These are phyloP conservation scores for Pseudopipra pipra DNA, from an alignment of 2,113 vertebrate genomes.

Conservation along the genomic window DNA sequence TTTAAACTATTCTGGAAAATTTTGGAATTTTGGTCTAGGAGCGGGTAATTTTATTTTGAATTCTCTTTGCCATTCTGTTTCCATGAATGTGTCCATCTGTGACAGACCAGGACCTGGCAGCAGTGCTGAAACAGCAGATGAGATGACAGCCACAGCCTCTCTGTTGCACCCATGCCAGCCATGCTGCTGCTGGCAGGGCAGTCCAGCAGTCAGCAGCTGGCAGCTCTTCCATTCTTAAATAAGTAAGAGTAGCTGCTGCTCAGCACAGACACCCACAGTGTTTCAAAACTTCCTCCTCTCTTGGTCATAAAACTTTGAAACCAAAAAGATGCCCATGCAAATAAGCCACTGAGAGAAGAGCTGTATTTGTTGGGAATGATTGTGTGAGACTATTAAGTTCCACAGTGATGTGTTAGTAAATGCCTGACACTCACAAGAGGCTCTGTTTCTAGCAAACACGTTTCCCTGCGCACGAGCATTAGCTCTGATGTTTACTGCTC, in stretches of 20 bases:
- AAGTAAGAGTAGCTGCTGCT: not conserved
- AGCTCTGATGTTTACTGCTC: not conserved
- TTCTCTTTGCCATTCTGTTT: not conserved
- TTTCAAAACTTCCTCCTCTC: not conserved
- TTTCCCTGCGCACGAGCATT: not conserved
- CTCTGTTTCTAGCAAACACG: not conserved
- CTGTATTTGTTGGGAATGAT: not conserved
- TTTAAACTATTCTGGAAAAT: not conserved
- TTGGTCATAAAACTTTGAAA: not conserved
- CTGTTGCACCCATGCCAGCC: accelerated
- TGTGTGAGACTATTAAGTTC: not conserved
- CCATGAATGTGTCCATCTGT: not conserved
- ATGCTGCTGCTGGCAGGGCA: not conserved
- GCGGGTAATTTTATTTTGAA: not conserved
- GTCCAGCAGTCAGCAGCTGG: not conserved
- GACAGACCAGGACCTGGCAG: not conserved
- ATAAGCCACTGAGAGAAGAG: not conserved
- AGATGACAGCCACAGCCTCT: not conserved
- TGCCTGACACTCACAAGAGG: not conserved
- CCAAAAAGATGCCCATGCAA: not conserved
- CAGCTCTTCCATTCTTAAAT: not conserved
- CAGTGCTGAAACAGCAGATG: not conserved
- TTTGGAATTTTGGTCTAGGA: not conserved
- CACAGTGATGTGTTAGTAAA: not conserved
- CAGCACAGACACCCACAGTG: not conserved